A percentile compares a stretch with the other conserved stretches of the same genome.
phyloP scores from a whole-genome alignment of 2,888 invertebrate genomes.

The Drosophila diplacantha region DNA sequence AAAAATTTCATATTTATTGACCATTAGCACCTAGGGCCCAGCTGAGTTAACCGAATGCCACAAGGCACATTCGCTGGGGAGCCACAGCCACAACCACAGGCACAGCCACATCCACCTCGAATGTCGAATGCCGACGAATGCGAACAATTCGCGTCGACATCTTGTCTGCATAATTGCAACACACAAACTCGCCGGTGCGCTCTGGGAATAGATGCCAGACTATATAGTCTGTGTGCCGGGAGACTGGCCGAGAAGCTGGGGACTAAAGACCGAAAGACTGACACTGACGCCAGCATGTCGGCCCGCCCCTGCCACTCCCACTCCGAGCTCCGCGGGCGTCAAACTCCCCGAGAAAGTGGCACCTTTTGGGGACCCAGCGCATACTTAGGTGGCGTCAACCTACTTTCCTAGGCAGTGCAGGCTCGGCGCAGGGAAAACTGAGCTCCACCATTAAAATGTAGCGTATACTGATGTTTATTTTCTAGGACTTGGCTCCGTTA shows the following conservation, averaged over 20 bases:
- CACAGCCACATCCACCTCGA: constrained; percentile 17
- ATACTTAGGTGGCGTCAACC: constrained; percentile 73
- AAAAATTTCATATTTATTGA: constrained; percentile 76
- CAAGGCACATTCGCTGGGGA: constrained; percentile 15
- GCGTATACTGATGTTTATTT: background rate
- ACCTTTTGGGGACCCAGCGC: constrained; percentile 64
- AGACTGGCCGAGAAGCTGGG: constrained; percentile 9
- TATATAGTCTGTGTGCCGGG: constrained; percentile 27
- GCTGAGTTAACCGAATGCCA: constrained; percentile 47
- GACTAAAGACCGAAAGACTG: constrained; percentile 34
- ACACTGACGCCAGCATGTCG: constrained; percentile 69
- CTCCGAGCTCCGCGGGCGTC: constrained; percentile 48
- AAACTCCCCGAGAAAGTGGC: constrained; percentile 64
- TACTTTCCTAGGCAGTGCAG: constrained; percentile 47
- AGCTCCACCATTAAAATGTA: fast-evolving
- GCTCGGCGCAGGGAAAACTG: background rate
- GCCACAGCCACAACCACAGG: background rate
- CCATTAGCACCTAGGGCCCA: constrained; percentile 70
- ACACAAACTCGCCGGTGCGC: constrained; percentile 48
- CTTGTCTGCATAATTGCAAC: constrained; percentile 75
- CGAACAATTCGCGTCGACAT: constrained; percentile 74
- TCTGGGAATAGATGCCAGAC: constrained; percentile 40
- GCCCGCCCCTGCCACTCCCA: constrained; percentile 27
- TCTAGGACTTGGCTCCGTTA: no score
- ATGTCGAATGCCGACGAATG: constrained; percentile 52